Base-by-base conservation (phyloP, 1,140 invertebrate genomes). In the Diuraphis noxia region DNA sequence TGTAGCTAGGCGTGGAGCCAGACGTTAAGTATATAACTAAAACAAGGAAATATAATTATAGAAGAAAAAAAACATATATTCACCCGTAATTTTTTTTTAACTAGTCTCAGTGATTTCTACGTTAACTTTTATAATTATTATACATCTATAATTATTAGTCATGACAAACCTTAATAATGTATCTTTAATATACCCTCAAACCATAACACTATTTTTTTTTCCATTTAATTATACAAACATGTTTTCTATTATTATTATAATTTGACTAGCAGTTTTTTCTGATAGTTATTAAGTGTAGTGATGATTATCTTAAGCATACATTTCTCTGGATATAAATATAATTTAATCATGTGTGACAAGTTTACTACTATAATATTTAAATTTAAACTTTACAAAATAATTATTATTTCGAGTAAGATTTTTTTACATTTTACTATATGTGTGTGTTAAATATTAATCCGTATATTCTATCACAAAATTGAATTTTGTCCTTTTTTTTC, bases 381-480 rank as follows among this genome's bases (percentile, higher is more conserved):
- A 72, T 72, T 72, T 72, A 17, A 72, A n/a, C n/a, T 72, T 72
- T 72, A 72, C 56, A 72, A 72, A 72, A 72, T 72, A 72, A 72
- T 72, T 72, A 72, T 72, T 72, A 72, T 72, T 72, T 72, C 13
- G 56, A 72, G 56, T 72, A 72, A 72, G 56, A n/a, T 72, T 72
- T 72, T 63, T 72, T 72, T 72, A 72, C 56, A 72, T 72, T 72
- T 72, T 72, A 72, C 19, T 49, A 72, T 72, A 72, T 17, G 17
- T 72, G 56, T n/a, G 56, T 63, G 56, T 72, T 72, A n/a, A 72
- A 72, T 72, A 72, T 72, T 72, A 72, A 72, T 63, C 56, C 56
- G n/a, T n/a, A 72, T 72, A 72, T 72, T 72, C 56, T 72, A n/a
- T 72, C 0, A 72, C 30, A 72, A 72, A 72, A 72, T 72, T 34